Percentiles rank a stretch among this genome's conserved stretches.
Evolutionary conservation across 2,113 vertebrate genomes (phyloP).

Genomic region (Crotalus horridus): DNA sequence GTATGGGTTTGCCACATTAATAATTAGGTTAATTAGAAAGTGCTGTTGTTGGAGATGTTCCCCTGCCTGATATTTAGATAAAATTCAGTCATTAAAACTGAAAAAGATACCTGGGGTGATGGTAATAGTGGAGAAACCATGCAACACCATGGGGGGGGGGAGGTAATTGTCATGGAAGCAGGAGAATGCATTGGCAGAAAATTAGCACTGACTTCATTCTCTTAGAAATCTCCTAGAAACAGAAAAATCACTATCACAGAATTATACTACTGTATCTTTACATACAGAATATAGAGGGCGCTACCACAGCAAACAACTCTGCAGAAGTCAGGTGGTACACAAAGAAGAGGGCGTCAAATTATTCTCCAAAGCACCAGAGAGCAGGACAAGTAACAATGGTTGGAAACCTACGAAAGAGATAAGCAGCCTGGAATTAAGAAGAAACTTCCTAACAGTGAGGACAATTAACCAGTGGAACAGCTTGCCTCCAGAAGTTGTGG

Average conservation of each 20-base stretch:
- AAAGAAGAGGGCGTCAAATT: too few species aligned
- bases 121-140: neutral
- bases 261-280: too few species aligned
- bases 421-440: too few species aligned
- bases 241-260: neutral
- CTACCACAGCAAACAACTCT: neutral
- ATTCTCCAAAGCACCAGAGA: too few species aligned
- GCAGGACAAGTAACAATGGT: too few species aligned
- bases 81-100: constrained; percentile 49
- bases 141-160: neutral
- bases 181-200: neutral
- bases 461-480: too few species aligned
- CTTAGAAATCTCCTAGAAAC: neutral
- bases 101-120: constrained; percentile 47
- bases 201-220: neutral
- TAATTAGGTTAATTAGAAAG: constrained; percentile 56
- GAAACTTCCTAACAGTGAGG: too few species aligned
- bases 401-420: too few species aligned
- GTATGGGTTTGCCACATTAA: neutral
- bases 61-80: constrained; percentile 51
- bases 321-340: neutral
- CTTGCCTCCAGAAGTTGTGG: too few species aligned
- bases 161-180: neutral
- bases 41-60: constrained; percentile 55
- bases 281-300: too few species aligned